Evolutionary conservation across 2,113 vertebrate genomes (phyloP).

Genomic region (Macroglossus sobrinus): DNA sequence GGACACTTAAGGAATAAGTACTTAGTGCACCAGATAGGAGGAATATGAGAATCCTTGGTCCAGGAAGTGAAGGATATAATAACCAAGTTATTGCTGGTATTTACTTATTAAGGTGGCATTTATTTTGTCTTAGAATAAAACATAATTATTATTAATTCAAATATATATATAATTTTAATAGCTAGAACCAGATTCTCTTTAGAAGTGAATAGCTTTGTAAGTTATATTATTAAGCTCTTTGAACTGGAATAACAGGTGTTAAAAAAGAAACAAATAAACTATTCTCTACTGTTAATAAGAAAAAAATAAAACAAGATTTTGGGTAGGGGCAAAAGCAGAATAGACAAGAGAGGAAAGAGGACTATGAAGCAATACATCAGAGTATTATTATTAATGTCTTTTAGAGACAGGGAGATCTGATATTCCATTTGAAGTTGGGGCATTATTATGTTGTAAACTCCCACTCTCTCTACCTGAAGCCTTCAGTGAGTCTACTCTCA

Average conservation of each 20-base stretch:
- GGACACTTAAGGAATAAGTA: neutral
- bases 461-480: neutral
- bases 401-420: neutral
- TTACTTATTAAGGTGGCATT: constrained; percentile 4
- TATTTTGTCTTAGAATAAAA: constrained; percentile 36
- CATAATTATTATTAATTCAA: neutral
- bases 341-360: neutral
- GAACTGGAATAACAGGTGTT: neutral
- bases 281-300: neutral
- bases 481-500: neutral
- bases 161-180: constrained; percentile 17
- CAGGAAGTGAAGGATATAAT: neutral
- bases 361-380: neutral
- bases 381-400: neutral
- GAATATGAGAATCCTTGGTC: neutral
- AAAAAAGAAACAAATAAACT: neutral
- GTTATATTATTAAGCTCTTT: neutral
- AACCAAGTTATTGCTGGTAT: neutral
- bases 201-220: neutral
- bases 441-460: neutral
- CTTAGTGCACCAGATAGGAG: neutral
- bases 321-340: neutral
- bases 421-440: neutral
- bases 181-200: neutral
- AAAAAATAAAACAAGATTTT: neutral